Base-by-base conservation (phyloP, 35 echinoderm and acorn worm species). In the Nesometra sesokonis region DNA sequence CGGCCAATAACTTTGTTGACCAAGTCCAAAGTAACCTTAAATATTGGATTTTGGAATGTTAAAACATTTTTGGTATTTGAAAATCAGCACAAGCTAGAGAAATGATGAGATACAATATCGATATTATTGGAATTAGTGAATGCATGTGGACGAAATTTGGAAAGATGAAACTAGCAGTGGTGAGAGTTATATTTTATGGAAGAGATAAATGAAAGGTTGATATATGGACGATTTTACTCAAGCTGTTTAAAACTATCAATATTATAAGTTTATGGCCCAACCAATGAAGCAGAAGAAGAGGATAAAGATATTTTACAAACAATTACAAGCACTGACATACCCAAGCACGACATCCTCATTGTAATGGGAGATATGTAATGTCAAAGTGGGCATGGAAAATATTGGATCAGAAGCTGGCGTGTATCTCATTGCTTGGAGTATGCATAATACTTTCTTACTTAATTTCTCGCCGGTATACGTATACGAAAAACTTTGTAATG, bases 231-330 rank as follows among this genome's bases (percentile, higher is more conserved):
- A 78, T 76, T 82, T 30, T 85, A 17, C 27, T 31, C 33, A 76
- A 89, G 78, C 21, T 32, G 11, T 19, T 46, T 84, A 3, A 89
- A 89, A 34, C 31, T 78, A 33, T 82, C 38, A 5, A 78, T 89
- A 27, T 77, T 89, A 3, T 81, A 89, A 34, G 38, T 46, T 5
- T 89, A 89, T 77, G 88, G 81, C n/a, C 88, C 88, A 27, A 89
- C 88, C 0, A 84, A 84, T 29, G 88, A 89, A 36, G 35, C 40
- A 30, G 35, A 27, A 0, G 46, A 89, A 29, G 82, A 84, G 31
- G 77, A 8, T 3, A 89, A 84, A 89, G 88, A 89, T 37, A 35
- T 89, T 89, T 40, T 84, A 89, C 37, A 81, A 84, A 35, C 88
- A 89, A 36, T 31, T 89, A 9, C 52, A 67, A 27, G 2, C 52